Evolutionary conservation across 1,140 invertebrate genomes (phyloP).

Genomic region (Manduca sexta): DNA sequence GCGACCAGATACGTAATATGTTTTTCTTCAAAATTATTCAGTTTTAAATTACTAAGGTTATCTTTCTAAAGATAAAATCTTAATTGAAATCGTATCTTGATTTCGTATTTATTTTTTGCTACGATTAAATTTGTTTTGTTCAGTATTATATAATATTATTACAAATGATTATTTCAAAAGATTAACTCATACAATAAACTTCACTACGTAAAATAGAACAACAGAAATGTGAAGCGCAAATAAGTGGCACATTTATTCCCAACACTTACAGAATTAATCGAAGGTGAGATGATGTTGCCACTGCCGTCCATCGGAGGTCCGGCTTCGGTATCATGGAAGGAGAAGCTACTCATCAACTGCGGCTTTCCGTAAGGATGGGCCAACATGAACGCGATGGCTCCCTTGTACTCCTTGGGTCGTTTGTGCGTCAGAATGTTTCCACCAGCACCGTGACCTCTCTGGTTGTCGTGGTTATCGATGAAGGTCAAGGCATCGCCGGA

Average conservation of each 20-base stretch:
- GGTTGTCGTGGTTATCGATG: constrained; percentile 78
- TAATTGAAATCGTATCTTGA: too few relatives aligned
- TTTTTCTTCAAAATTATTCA: too few relatives aligned
- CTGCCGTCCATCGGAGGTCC: constrained; percentile 77
- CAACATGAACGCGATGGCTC: constrained; percentile 87
- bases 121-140: too few relatives aligned
- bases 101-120: too few relatives aligned
- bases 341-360: constrained; percentile 86
- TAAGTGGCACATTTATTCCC: not conserved
- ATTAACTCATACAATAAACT: too few relatives aligned
- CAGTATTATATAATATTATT: too few relatives aligned
- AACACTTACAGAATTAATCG: constrained; percentile 73
- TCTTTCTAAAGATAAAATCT: too few relatives aligned
- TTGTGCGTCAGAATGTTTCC: constrained; percentile 77
- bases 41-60: too few relatives aligned
- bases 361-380: constrained; percentile 86
- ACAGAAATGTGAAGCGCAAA: not conserved
- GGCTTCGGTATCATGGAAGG: constrained; percentile 72
- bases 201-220: not conserved
- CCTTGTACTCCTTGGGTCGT: constrained; percentile 75
- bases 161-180: too few relatives aligned
- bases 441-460: constrained; percentile 75
- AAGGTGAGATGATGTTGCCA: constrained; percentile 78
- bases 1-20: too few relatives aligned
- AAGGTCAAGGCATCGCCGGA: constrained; percentile 75